phyloP scores from a whole-genome alignment of 2,888 invertebrate genomes.

The Anticlea derivata region DNA sequence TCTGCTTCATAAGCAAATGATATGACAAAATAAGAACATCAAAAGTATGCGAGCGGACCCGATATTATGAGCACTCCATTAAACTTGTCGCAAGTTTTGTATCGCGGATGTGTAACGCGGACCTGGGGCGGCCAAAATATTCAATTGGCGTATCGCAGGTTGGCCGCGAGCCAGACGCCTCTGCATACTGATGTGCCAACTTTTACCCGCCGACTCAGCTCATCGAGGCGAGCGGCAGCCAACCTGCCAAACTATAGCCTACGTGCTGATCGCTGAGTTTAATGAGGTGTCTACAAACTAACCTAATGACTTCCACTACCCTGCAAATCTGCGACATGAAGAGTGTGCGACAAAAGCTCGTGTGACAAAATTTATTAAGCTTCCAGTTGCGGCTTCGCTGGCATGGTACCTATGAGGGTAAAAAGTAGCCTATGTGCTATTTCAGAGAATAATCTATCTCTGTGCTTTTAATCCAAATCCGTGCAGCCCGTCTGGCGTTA shows the following conservation, averaged over 20 bases:
- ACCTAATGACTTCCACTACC: slow-evolving; percentile 21
- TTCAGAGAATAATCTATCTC: too few relatives aligned
- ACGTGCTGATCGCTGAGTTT: slow-evolving; percentile 56
- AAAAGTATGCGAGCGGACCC: slow-evolving; percentile 41
- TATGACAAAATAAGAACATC: slow-evolving; percentile 31
- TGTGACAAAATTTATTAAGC: background rate
- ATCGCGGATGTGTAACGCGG: slow-evolving; percentile 59
- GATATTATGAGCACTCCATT: slow-evolving; percentile 61
- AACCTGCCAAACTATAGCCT: slow-evolving; percentile 66
- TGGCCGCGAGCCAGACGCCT: slow-evolving; percentile 70
- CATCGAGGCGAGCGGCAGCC: slow-evolving; percentile 58
- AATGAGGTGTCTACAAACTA: slow-evolving; percentile 52
- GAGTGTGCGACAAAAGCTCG: background rate
- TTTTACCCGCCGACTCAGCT: slow-evolving; percentile 66
- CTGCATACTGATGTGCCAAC: slow-evolving; percentile 77
- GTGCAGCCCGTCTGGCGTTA: too few relatives aligned
- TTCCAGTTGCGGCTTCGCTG: too few relatives aligned
- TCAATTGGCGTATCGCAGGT: slow-evolving; percentile 77
- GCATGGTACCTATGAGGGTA: too few relatives aligned
- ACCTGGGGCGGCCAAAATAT: slow-evolving; percentile 67
- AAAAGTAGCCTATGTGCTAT: too few relatives aligned
- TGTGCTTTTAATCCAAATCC: too few relatives aligned
- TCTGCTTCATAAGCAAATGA: slow-evolving; percentile 30
- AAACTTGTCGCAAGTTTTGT: slow-evolving; percentile 67
- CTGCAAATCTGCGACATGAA: background rate